phyloP scores from a whole-genome alignment of 2,888 invertebrate species.

The Drosophila niveifrons region DNA sequence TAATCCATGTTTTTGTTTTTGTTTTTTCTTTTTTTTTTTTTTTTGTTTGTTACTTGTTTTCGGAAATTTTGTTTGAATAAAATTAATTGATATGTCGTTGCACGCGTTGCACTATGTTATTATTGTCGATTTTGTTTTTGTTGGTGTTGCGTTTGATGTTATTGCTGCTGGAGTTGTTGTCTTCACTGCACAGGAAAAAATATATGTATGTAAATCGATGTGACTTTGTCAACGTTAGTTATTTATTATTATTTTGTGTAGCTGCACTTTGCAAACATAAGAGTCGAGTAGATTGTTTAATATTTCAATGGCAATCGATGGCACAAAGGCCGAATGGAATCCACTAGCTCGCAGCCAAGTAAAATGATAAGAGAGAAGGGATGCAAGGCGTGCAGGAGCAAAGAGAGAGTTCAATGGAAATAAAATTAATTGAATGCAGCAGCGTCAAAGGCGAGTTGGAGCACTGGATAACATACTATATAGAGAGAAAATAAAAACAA shows the following conservation, averaged over 20 bases:
- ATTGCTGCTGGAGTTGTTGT: constrained; percentile 21
- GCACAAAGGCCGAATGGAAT: constrained; percentile 33
- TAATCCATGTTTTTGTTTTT: constrained; percentile 66
- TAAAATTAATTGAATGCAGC: constrained; percentile 66
- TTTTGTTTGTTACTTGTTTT: constrained; percentile 26
- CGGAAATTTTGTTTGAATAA: constrained; percentile 45
- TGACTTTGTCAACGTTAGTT: constrained; percentile 34
- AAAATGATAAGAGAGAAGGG: constrained; percentile 36
- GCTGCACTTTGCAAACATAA: constrained; percentile 7
- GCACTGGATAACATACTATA: constrained; percentile 21
- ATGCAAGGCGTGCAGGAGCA: neutral
- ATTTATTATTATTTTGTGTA: constrained; percentile 51
- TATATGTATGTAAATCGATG: constrained; percentile 12
- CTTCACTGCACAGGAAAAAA: constrained; percentile 45
- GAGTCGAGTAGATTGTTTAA: constrained; percentile 49
- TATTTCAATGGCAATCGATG: constrained; percentile 50
- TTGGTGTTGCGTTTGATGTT: constrained; percentile 15
- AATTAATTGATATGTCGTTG: constrained; percentile 66
- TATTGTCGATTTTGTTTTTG: constrained; percentile 25
- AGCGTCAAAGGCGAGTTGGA: constrained; percentile 53
- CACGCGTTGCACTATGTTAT: constrained; percentile 12
- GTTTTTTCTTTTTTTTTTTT: constrained; percentile 42
- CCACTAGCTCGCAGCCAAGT: constrained; percentile 43
- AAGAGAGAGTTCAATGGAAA: constrained; percentile 43
- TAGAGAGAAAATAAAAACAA: constrained; percentile 21